These are phyloP conservation scores for Tholera decimalis DNA, from an alignment of 2,888 invertebrate genomes.

Conservation along the genomic window DNA sequence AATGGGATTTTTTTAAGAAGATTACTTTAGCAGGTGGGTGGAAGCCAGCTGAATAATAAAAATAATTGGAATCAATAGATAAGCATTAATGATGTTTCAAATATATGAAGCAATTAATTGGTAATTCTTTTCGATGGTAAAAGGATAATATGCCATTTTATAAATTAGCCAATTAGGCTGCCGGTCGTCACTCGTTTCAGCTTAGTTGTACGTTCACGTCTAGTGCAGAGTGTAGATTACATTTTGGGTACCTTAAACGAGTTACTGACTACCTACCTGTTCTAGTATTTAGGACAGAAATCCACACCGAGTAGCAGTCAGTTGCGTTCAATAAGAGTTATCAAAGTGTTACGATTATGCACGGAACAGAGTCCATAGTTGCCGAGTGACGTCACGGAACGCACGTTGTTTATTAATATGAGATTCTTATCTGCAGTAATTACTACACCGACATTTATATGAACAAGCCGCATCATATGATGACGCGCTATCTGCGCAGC, in stretches of 20 bases:
- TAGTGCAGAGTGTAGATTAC: constrained; percentile 22
- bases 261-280: too few species aligned
- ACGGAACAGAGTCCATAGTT: constrained; percentile 29
- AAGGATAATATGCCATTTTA: too few species aligned
- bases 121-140: too few species aligned
- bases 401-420: constrained; percentile 33
- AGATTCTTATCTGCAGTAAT: constrained; percentile 30
- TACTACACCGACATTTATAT: constrained; percentile 31
- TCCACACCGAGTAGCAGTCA: constrained; percentile 17
- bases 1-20: too few species aligned
- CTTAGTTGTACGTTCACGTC: constrained; percentile 6
- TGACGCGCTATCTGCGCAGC: constrained; percentile 19
- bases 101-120: too few species aligned
- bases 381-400: constrained; percentile 29
- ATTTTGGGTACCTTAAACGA: constrained; percentile 21
- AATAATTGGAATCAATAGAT: too few species aligned
- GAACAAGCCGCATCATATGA: not conserved
- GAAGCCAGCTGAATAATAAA: too few species aligned
- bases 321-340: constrained; percentile 45
- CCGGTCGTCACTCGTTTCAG: not conserved
- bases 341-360: constrained; percentile 47
- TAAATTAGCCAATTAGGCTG: too few species aligned
- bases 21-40: not conserved
- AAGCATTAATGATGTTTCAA: too few species aligned
- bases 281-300: constrained; percentile 49